A percentile compares a stretch with the other conserved stretches of the same genome.
phyloP scores from a whole-genome alignment of 2,113 vertebrate species.

The Crotalus viridis region DNA sequence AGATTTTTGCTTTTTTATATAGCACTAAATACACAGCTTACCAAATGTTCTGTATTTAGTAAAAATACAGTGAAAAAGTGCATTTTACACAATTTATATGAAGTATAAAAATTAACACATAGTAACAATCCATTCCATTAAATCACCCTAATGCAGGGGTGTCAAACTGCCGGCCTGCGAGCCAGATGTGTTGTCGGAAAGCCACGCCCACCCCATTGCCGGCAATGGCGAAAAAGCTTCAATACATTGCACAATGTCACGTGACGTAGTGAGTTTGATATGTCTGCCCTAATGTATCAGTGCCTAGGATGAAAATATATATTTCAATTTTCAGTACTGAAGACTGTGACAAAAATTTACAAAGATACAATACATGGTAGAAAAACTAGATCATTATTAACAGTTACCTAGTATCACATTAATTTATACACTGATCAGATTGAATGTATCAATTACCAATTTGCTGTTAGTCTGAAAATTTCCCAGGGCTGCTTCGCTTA shows the following conservation, averaged over 20 bases:
- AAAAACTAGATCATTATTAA: not conserved
- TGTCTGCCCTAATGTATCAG: not conserved
- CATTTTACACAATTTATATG: not conserved
- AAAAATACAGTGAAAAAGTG: not conserved
- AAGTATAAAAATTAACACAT: not conserved
- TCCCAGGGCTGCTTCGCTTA: not conserved
- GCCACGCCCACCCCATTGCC: too few relatives aligned
- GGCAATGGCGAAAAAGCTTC: too few relatives aligned
- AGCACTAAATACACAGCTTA: not conserved
- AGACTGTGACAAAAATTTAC: not conserved
- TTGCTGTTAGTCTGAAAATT: not conserved
- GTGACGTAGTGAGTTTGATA: too few relatives aligned
- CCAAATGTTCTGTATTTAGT: not conserved
- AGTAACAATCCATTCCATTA: not conserved
- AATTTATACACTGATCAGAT: not conserved
- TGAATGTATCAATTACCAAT: not conserved
- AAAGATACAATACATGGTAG: not conserved
- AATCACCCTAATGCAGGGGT: not conserved
- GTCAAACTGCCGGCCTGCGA: too few relatives aligned
- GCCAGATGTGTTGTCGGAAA: too few relatives aligned
- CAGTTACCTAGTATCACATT: not conserved
- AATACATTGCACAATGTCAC: too few relatives aligned
- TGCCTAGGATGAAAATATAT: not conserved
- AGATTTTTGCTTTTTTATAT: not conserved
- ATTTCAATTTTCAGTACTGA: not conserved